These are phyloP conservation scores for Caenorhabditis becei DNA, from an alignment of 2,888 invertebrate genomes.

Conservation along the genomic window DNA sequence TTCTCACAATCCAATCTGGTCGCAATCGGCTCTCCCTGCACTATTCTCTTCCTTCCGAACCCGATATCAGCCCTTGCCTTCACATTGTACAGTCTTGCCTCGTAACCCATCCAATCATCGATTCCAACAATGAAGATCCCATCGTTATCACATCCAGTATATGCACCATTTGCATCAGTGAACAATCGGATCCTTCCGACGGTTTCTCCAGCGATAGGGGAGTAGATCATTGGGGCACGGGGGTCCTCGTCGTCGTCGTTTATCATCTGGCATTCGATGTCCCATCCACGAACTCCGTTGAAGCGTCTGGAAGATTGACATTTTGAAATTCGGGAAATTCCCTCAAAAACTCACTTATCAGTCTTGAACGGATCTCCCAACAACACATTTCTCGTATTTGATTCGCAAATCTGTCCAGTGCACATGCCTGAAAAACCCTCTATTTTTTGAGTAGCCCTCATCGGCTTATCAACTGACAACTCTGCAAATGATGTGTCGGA, in stretches of 20 bases:
- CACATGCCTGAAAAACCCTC: constrained; percentile 77
- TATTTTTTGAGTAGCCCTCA: no score
- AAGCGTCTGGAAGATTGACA: constrained; percentile 66
- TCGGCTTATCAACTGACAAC: constrained; percentile 69
- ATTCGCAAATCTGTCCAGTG: constrained; percentile 81
- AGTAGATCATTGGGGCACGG: constrained; percentile 76
- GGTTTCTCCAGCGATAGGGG: constrained; percentile 75
- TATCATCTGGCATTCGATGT: constrained; percentile 76
- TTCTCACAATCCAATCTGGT: constrained; percentile 71
- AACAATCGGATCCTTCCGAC: constrained; percentile 73
- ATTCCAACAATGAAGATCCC: constrained; percentile 80
- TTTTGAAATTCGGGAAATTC: not conserved
- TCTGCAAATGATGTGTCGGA: constrained; percentile 79
- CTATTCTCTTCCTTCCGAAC: constrained; percentile 75
- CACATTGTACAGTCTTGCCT: constrained; percentile 80
- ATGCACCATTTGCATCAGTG: constrained; percentile 69
- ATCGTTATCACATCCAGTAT: constrained; percentile 80
- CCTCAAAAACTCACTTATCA: constrained; percentile 72
- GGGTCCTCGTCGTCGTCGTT: constrained; percentile 73
- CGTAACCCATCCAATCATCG: constrained; percentile 80
- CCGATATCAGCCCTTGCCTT: constrained; percentile 75
- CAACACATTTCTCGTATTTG: constrained; percentile 76
- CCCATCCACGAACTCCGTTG: constrained; percentile 81
- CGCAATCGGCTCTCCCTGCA: constrained; percentile 77
- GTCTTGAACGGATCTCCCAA: constrained; percentile 77